Evolutionary conservation across 1,140 invertebrate genomes (phyloP), one percentile per base, ranked within the genome.

Genomic region (Hylaeus volcanicus): DNA sequence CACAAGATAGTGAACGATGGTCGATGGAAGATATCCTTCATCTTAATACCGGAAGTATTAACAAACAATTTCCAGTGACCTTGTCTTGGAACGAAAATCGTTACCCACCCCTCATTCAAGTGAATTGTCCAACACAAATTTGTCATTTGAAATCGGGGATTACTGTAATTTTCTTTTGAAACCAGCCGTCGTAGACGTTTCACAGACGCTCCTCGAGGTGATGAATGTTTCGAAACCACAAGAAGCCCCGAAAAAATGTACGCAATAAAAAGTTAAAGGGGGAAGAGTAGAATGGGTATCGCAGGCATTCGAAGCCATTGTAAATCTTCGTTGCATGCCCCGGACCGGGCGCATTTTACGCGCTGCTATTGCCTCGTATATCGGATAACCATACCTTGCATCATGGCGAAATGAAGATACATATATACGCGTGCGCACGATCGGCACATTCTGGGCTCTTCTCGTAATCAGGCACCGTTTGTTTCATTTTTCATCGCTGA

Each of bases 391-490:
- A 82, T 79, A 75, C 79, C 80, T 85, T 79, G 73, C 72, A 80
- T 77, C 84, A 81, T 89, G 88, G 84, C 87, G 87, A 89, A 89
- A 89, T 88, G 85, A 84, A 89, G 85, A 88, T 80, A 74, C 63
- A 65, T 66, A 74, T 65, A 65, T 58, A 74, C 63, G 45, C 9
- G 51, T 39, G 58, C 39, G 41, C 43, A 55, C 53, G 60, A 73
- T 63, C 77, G 51, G 58, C 80, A 81, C 79, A 81, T 79, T 73
- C 61, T 85, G 78, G 61, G 68, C 70, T 73, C 58, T 71, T 69
- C 65, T 80, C 79, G 83, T 83, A 88, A 85, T 86, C 81, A 77
- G 73, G 61, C 71, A 74, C 78, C 53, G 41, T 72, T 82, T 48
- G 55, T 63, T 74, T 83, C 72, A 53, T 79, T 72, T 77, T 81